Percentiles rank a stretch among this genome's conserved stretches.
These are phyloP conservation scores for Syngnathus rostellatus DNA, from an alignment of 2,797 vertebrate genomes.

Conservation along the genomic window DNA sequence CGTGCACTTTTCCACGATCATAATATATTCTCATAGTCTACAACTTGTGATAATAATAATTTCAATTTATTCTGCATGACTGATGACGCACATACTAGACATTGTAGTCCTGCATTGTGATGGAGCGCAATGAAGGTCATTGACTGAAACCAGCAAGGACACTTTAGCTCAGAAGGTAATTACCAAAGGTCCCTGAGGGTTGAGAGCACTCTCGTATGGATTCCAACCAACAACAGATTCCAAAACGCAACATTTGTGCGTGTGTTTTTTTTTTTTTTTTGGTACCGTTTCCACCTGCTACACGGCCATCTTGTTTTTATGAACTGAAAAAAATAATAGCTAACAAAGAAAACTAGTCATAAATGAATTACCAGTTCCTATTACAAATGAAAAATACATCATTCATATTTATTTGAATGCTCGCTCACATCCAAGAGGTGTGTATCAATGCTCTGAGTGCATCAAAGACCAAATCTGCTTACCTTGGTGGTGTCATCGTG, in stretches of 20 bases:
- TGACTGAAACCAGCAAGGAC: not conserved
- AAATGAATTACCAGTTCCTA: no score
- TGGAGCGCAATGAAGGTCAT: not conserved
- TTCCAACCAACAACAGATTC: not conserved
- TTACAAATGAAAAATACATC: not conserved
- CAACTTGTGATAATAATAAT: not conserved
- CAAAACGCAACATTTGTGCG: not conserved
- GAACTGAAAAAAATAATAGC: not conserved
- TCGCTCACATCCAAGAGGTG: not conserved
- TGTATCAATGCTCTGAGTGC: no score
- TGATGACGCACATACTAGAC: not conserved
- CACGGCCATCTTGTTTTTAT: not conserved
- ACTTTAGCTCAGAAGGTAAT: not conserved
- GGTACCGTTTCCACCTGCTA: not conserved
- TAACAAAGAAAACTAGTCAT: no score
- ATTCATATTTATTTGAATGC: not conserved
- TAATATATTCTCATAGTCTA: not conserved
- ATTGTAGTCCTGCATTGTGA: not conserved
- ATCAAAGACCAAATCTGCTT: conserved; percentile 44
- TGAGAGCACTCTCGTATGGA: not conserved
- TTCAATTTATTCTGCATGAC: not conserved
- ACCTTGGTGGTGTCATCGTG: conserved; percentile 97
- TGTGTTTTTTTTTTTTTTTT: not conserved
- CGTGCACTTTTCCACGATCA: not conserved
- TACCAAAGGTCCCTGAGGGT: not conserved